Conservation (phyloP, 2,113 vertebrate genomes). For the Lepus americanus region DNA sequence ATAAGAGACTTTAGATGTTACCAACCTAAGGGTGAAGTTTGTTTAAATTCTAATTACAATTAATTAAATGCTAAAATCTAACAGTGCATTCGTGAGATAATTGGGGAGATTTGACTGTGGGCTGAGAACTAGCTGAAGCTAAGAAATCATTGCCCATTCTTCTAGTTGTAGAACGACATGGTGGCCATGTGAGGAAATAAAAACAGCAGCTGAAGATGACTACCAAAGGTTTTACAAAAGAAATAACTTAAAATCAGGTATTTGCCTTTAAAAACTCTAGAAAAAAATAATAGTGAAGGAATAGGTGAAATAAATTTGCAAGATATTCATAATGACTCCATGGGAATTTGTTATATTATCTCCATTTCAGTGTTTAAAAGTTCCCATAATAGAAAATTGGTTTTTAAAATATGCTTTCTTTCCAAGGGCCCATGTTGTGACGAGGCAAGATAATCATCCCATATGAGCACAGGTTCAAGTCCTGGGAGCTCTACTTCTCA, state of each 20-base stretch:
- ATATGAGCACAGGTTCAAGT: too few relatives aligned
- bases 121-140: not conserved
- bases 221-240: not conserved
- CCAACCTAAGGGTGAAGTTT: not conserved
- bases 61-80: not conserved
- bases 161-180: not conserved
- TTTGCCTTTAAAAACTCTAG: not conserved
- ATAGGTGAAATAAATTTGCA: not conserved
- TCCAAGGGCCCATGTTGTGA: too few relatives aligned
- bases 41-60: slow-evolving; percentile 4
- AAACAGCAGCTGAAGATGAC: not conserved
- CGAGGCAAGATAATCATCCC: too few relatives aligned
- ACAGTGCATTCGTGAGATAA: not conserved
- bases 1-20: not conserved
- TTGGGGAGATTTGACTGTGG: not conserved
- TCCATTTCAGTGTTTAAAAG: slow-evolving; percentile 32
- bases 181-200: not conserved
- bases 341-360: not conserved
- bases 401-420: not conserved
- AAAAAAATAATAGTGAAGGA: not conserved
- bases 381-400: not conserved
- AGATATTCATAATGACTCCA: not conserved
- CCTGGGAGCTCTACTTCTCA: too few relatives aligned
- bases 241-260: not conserved
- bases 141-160: not conserved